Base-by-base conservation (phyloP, 2,113 vertebrate genomes). In the Hippocampus abdominalis region DNA sequence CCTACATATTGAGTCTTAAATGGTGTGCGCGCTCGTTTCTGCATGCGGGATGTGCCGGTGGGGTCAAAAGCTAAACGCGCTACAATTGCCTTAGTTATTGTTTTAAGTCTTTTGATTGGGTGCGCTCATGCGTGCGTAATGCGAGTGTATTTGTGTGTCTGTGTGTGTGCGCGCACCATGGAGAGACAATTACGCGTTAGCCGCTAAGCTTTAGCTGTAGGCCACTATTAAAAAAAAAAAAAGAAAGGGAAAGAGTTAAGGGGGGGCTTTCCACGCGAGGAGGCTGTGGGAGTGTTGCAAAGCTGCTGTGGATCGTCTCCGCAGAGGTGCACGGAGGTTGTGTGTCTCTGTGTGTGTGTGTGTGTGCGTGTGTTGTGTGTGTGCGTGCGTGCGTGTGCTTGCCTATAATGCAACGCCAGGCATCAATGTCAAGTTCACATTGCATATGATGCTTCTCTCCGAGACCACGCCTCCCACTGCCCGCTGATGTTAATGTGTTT, bases 401-500 rank as follows among this genome's bases (percentile, higher is more conserved):
- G 27, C 44, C 64, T 48, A 10, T 53, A 36, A 36, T 66, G 65
- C 46, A 90, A 87, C 88, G 89, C 87, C 80, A 86, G 84, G 77
- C 84, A 87, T 88, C 87, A 89, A 85, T 82, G 89, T 86, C 88
- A 89, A 87, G 87, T 89, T 91, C 86, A 88, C 73, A 79, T 81
- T 87, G 78, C 81, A 82, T 80, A 85, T 88, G 85, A 88, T 85
- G 86, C 78, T 75, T 76, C 78, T 81, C 84, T 79, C 78, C 82
- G 86, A 71, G 78, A 29, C 57, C 57, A 2, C 15, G 3, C 27
- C 27, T 7, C 57, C 27, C 5, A 25, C 25, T 77, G 86, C 84
- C 84, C 86, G 84, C 80, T 89, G 86, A 88, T 89, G 90, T 89
- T 91, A 90, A 91, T 90, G 88, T 90, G 84, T 90, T 92, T 92